Base-by-base conservation (phyloP, 2,113 vertebrate species). In the Tinamus guttatus region DNA sequence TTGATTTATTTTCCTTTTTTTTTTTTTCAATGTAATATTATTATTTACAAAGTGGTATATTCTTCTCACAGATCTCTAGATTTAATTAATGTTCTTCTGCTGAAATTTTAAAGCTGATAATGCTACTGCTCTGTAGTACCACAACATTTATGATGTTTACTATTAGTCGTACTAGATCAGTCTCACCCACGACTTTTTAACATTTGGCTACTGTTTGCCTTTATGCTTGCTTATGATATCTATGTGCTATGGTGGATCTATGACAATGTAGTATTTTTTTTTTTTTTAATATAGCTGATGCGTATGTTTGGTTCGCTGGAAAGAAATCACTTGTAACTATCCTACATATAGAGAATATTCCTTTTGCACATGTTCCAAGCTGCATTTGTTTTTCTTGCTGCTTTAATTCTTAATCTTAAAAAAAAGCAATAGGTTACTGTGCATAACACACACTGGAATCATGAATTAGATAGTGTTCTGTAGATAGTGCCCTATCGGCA, bases 311-410 rank as follows among this genome's bases (percentile, higher is more conserved):
- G 47, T 89, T 96, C 83, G 49, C 79, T 70, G 86, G 68, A 90
- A 74, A 80, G 32, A 87, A 85, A 83, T 78, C 63, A 56, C 85
- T 90, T 82, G 92, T 93, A 96, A 96, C 62, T 95, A 95, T 40
- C 78, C 79, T 34, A n/a, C 24, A 13, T 1, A 85, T 17, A 9
- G 62, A 58, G 75, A 86, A 85, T 41, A 86, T 18, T 69, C 89
- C 71, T 87, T 95, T 91, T 92, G 83, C 93, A 95, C 94, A 94
- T 94, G 87, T 95, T 94, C 80, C 73, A 83, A 40, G 40, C n/a
- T 24, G 67, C 59, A n/a, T 51, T 91, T 93, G 43, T 56, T 90
- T 88, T 92, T 81, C 63, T 90, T 36, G 54, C 68, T 67, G 87
- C 87, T 84, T 77, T 40, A 93, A 85, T 85, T 87, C 85, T 75